phyloP scores from a whole-genome alignment of 2,888 invertebrate genomes.

The Acleris sparsana region DNA sequence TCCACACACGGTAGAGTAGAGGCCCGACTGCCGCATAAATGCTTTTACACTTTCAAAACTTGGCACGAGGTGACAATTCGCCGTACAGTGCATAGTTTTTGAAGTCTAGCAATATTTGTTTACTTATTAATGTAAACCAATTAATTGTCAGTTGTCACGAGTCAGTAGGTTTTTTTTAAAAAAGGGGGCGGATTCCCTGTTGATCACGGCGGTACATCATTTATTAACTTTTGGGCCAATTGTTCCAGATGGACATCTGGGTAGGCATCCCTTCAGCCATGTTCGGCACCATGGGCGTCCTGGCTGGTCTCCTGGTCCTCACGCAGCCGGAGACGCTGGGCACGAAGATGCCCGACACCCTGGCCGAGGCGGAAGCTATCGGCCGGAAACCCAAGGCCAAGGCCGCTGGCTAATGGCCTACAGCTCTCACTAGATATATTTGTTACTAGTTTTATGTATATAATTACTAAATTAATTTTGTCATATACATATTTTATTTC shows the following conservation, averaged over 20 bases:
- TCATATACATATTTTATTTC: neutral
- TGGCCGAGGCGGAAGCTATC: constrained; percentile 81
- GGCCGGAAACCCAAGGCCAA: constrained; percentile 47
- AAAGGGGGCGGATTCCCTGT: no score
- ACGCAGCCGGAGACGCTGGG: constrained; percentile 86
- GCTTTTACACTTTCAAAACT: no score
- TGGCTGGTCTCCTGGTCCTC: constrained; percentile 81
- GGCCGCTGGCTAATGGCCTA: constrained; percentile 29
- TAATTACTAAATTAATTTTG: neutral
- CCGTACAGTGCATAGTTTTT: no score
- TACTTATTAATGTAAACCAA: no score
- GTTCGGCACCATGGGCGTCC: constrained; percentile 79
- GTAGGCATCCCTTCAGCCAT: constrained; percentile 77
- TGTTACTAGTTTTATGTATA: neutral
- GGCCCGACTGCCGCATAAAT: no score
- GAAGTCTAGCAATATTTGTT: no score
- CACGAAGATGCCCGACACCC: constrained; percentile 83
- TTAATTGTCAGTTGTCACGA: no score
- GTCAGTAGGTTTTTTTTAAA: no score
- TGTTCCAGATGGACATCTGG: constrained; percentile 63
- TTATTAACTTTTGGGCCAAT: neutral
- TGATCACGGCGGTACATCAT: no score
- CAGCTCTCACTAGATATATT: constrained; percentile 13
- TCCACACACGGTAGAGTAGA: no score
- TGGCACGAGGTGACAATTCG: no score